phyloP scores from a whole-genome alignment of 2,888 invertebrate genomes.

The Hypercompe scribonia region DNA sequence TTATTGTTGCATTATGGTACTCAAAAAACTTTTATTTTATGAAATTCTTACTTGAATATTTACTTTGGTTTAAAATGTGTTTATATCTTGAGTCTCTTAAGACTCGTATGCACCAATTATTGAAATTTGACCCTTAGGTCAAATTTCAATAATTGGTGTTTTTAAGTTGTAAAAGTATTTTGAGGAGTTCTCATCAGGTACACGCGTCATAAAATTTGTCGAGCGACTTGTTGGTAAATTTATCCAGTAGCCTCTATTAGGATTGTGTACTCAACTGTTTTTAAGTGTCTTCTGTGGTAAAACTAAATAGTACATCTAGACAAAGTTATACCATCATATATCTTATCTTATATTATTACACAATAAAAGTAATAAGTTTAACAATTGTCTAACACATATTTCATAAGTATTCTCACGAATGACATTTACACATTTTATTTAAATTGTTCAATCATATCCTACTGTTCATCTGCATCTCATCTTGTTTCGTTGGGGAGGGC shows the following conservation, averaged over 20 bases:
- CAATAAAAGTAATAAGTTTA: background rate
- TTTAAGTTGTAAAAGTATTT: background rate
- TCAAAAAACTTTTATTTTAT: background rate
- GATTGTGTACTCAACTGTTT: background rate
- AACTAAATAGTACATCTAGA: background rate
- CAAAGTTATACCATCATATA: background rate
- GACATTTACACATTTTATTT: background rate
- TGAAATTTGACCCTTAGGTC: too few relatives aligned
- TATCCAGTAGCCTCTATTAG: background rate
- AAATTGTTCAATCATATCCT: slow-evolving; percentile 33
- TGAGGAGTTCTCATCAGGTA: background rate
- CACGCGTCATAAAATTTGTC: background rate
- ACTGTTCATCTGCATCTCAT: slow-evolving; percentile 60
- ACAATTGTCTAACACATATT: background rate
- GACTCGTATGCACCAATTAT: too few relatives aligned
- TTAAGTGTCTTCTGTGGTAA: background rate
- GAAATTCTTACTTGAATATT: too few relatives aligned
- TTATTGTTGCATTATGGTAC: background rate
- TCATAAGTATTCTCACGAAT: background rate
- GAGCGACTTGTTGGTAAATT: background rate
- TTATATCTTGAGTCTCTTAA: background rate
- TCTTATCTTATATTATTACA: background rate
- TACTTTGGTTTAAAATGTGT: background rate
- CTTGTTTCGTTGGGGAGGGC: slow-evolving; percentile 22
- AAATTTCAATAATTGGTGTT: too few relatives aligned